Conservation (phyloP, 2,888 invertebrate species). For the Dicyrtomina minuta region DNA sequence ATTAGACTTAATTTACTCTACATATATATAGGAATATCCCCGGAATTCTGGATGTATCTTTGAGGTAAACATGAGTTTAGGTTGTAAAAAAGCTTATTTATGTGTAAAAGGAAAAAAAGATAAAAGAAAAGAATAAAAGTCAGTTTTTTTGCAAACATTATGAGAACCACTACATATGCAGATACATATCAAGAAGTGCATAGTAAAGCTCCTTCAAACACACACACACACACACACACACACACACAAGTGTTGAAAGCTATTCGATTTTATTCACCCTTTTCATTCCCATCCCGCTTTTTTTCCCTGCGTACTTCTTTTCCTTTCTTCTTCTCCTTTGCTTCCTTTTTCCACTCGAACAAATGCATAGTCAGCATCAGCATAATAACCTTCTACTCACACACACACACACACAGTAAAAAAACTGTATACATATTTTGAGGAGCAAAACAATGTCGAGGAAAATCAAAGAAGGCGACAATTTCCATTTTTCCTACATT, state of each 20-base stretch:
- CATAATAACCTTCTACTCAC: background rate
- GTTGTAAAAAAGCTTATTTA: too few species aligned
- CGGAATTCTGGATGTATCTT: too few species aligned
- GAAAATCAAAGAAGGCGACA: constrained; percentile 23
- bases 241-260: constrained; percentile 1
- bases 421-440: background rate
- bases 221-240: background rate
- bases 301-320: background rate
- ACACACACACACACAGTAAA: constrained; percentile 1
- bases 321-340: background rate
- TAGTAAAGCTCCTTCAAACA: too few species aligned
- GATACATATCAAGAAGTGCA: too few species aligned
- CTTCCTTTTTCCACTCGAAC: background rate
- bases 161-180: too few species aligned
- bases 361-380: constrained; percentile 13
- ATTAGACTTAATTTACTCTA: too few species aligned
- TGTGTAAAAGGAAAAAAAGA: too few species aligned
- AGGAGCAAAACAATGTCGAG: constrained; percentile 17
- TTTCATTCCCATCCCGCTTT: background rate
- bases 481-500: constrained; percentile 30
- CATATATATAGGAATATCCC: too few species aligned
- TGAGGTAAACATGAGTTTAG: too few species aligned
- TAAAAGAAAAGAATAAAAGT: too few species aligned
- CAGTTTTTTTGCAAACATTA: too few species aligned
- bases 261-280: background rate